phyloP scores from a whole-genome alignment of 2,888 invertebrate genomes.

The Nipponacmea schrenckii region DNA sequence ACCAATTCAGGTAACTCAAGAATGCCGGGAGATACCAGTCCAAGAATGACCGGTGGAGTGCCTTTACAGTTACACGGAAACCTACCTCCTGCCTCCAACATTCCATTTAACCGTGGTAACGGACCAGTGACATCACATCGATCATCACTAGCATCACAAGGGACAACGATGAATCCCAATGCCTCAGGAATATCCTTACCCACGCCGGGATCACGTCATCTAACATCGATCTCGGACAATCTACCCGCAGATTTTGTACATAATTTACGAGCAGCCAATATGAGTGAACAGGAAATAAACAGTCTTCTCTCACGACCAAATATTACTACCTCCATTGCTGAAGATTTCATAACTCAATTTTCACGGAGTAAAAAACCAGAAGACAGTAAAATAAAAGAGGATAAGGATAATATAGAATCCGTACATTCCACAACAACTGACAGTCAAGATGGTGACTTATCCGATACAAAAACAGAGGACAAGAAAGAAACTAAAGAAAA shows the following conservation, averaged over 20 bases:
- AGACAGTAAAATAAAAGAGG: constrained; percentile 22
- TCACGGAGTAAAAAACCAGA: constrained; percentile 28
- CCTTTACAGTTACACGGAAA: constrained; percentile 34
- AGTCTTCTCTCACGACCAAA: constrained; percentile 81
- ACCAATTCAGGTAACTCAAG: constrained; percentile 19
- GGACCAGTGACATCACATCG: constrained; percentile 21
- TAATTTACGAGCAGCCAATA: constrained; percentile 52
- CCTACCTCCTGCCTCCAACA: constrained; percentile 33
- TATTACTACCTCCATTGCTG: constrained; percentile 72
- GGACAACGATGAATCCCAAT: constrained; percentile 12
- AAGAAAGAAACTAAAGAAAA: neutral
- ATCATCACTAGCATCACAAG: constrained; percentile 33
- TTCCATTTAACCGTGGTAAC: constrained; percentile 37
- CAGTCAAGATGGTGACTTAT: neutral
- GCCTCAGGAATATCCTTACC: constrained; percentile 23
- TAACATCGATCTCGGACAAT: constrained; percentile 31
- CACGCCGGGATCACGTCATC: constrained; percentile 17
- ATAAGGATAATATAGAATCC: neutral
- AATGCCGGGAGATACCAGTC: constrained; percentile 20
- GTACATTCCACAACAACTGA: too few species aligned
- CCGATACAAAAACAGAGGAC: neutral
- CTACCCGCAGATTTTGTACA: constrained; percentile 31
- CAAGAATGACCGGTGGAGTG: constrained; percentile 33
- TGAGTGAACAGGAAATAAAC: constrained; percentile 79
- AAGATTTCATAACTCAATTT: constrained; percentile 87